Percentiles rank a stretch among this genome's conserved stretches.
Conservation (phyloP, 2,797 vertebrate genomes). For the Sebastes minor region DNA sequence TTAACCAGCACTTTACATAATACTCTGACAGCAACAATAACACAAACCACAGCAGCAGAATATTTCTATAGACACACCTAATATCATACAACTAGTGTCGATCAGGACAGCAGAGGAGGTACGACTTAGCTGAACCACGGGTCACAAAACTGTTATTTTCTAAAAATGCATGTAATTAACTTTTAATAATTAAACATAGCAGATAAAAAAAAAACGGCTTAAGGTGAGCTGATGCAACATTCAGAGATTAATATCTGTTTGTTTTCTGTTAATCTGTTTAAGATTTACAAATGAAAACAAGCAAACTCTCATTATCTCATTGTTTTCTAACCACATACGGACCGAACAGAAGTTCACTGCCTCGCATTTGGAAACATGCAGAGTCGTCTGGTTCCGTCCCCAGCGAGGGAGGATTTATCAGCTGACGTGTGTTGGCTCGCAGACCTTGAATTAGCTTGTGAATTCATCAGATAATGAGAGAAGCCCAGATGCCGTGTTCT, state of each 20-base stretch:
- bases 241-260: not conserved
- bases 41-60: not conserved
- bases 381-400: not conserved
- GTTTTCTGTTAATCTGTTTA: not conserved
- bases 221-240: not conserved
- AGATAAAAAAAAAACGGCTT: not conserved
- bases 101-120: not conserved
- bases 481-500: slow-evolving; percentile 29
- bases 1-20: not conserved
- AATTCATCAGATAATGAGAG: slow-evolving; percentile 21
- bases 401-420: not conserved
- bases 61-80: not conserved
- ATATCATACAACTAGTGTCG: not conserved
- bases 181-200: not conserved
- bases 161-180: not conserved
- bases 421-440: not conserved
- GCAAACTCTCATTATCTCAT: not conserved
- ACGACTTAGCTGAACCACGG: not conserved
- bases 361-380: not conserved
- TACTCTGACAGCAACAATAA: not conserved
- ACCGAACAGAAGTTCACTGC: not conserved
- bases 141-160: not conserved
- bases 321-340: not conserved
- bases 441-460: slow-evolving; percentile 14
- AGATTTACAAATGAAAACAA: not conserved